Evolutionary conservation across 2,797 vertebrate genomes (phyloP), one percentile per base, ranked within the genome.

Genomic region (Orestias chungarensis): DNA sequence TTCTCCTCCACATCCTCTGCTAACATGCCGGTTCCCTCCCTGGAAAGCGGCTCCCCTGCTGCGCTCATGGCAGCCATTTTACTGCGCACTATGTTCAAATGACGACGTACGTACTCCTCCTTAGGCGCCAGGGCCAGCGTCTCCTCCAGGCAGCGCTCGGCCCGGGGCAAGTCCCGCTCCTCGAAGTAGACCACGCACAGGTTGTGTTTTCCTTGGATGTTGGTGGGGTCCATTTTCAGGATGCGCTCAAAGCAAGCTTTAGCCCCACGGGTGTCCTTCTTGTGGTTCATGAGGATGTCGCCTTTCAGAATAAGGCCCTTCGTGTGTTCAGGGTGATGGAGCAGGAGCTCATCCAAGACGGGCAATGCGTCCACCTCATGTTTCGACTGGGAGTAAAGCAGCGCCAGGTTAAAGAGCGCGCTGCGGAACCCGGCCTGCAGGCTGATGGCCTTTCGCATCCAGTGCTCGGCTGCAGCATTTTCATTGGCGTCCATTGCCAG

Each of bases 211-310:
- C 97, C 97, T 86, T 99, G 98, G n/a, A 99, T 96, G 3, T 99
- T 99, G 73, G 81, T 93, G 70, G 97, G 98, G 88, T 99, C 97
- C 86, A 97, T 94, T 75, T 90, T 87, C 70, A 99, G 70, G 82
- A 99, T 99, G 73, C 93, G 96, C 89, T 99, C 93, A 75, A 99
- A 99, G 90, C 97, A 99, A 43, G 70, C 88, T 71, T 97, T 98
- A 18, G 98, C 98, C 4, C 97, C 98, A 1, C 15, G 74, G 0
- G 97, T 98, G 93, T 99, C 98, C 84, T 98, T 99, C 81, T 95
- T 96, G 81, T 99, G 97, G 92, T 99, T 99, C 98, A 99, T 99
- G 67, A 99, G 95, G 87, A 99, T 99, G 90, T 99, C 98, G 2
- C 98, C 98, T 86, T 99, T 99, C 73, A 99, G 94, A 90, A 99